Evolutionary conservation across 1,140 invertebrate species (phyloP), one percentile per base, ranked within the genome.

Genomic region (Hermatobates lingyangjiaoensis): DNA sequence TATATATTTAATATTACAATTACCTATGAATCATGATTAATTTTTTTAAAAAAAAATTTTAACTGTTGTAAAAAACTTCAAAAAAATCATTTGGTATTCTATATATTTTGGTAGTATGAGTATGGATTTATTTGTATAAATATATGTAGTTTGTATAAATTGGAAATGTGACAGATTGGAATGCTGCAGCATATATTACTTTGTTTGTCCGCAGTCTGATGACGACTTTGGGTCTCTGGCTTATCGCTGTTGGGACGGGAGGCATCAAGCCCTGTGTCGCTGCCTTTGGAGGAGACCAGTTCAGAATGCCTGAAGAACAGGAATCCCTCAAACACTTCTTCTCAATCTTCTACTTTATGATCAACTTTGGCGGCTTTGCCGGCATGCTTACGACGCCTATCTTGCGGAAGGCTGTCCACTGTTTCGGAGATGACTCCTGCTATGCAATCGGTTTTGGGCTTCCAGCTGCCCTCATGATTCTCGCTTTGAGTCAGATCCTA

Each of bases 251-350:
- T 14, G 80, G 80, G 1, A 81, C 79, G 10, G 84, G 80, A 60
- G 80, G 85, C 53, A 81, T 85, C 48, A 87, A 86, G 64, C 80
- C 83, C 3, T 85, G 80, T 64, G 79, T 87, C 1, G 72, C 77
- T 28, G 76, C 83, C 0, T 84, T 86, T 65, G 82, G 83, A 45
- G 83, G 77, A 20, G 80, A 83, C 58, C 81, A 90, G 69, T 84
- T 83, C 60, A 68, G 65, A n/a, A 57, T 75, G 12, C 76, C 76
- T 2, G 65, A 69, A 53, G 74, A 74, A 61, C 71, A 70, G 52
- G 63, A 70, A 49, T 64, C 73, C 30, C 63, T 83, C 15, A 68
- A 72, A 52, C 68, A 74, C 28, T 85, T 83, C 66, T 87, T 87
- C 63, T 84, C 81, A 0, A 70, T 81, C 12, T 86, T 85, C 65